Conservation (phyloP, 1,140 invertebrate genomes). For the Cotesia typhae region DNA sequence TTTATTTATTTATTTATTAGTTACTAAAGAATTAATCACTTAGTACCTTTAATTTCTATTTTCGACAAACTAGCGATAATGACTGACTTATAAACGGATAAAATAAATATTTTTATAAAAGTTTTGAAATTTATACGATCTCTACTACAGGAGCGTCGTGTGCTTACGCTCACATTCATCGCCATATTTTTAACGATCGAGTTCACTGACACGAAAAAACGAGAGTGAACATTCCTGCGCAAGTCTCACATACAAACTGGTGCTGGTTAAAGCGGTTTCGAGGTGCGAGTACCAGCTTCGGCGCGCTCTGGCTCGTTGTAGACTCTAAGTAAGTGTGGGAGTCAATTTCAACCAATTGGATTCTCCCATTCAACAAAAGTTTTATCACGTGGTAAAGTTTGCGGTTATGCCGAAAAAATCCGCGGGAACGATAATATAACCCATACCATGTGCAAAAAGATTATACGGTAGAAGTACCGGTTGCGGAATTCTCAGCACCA, state of each 20-base stretch:
- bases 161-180: conserved; percentile 22
- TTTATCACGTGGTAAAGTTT: background rate
- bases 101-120: background rate
- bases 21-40: too few relatives aligned
- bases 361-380: background rate
- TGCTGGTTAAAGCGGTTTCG: background rate
- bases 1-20: too few relatives aligned
- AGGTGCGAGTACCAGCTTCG: background rate
- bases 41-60: background rate
- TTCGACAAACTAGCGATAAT: background rate
- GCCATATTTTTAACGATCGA: conserved; percentile 41
- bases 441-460: background rate
- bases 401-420: background rate
- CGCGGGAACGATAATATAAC: background rate
- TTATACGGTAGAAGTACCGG: too few relatives aligned
- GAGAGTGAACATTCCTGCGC: conserved; percentile 36
- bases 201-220: background rate
- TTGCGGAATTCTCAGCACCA: too few relatives aligned
- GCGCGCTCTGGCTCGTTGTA: too few relatives aligned
- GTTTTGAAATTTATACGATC: too few relatives aligned
- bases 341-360: background rate
- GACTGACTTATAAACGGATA: background rate
- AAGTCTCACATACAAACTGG: conserved; percentile 45
- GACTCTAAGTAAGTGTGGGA: background rate
- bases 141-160: background rate